Evolutionary conservation across 2,888 invertebrate genomes (phyloP).

Genomic region (Tiphia femorata): DNA sequence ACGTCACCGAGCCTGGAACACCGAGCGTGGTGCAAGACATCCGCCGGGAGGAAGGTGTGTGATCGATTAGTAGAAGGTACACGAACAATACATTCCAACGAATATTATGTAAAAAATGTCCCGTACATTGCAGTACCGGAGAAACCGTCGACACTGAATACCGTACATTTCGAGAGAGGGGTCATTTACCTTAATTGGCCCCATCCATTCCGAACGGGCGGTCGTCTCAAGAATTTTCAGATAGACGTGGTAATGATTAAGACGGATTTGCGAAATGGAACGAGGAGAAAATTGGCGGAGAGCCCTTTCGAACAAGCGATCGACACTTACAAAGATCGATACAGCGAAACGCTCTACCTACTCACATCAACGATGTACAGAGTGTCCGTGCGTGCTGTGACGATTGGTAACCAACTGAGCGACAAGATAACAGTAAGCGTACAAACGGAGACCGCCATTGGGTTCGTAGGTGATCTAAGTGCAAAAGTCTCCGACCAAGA

Average conservation of each 20-base stretch:
- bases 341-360: constrained; percentile 29
- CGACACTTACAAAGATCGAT: constrained; percentile 22
- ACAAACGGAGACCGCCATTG: constrained; percentile 16
- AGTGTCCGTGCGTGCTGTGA: constrained; percentile 32
- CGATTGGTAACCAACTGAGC: constrained; percentile 5
- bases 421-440: neutral
- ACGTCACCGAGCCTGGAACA: constrained; percentile 21
- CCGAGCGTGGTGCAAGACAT: neutral
- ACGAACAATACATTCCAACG: neutral
- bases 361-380: constrained; percentile 39
- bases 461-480: constrained; percentile 21
- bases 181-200: constrained; percentile 34
- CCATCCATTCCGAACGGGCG: constrained; percentile 42
- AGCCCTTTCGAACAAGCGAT: neutral
- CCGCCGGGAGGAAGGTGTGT: neutral
- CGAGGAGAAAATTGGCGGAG: rapidly evolving
- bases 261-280: neutral
- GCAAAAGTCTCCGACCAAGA: constrained; percentile 6
- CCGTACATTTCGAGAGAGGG: constrained; percentile 7
- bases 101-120: constrained; percentile 2
- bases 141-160: constrained; percentile 15
- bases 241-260: constrained; percentile 15
- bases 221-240: constrained; percentile 27
- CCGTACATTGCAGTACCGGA: constrained; percentile 25
- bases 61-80: too few species aligned